A percentile compares a stretch with the other conserved stretches of the same genome.
Evolutionary conservation across 2,888 invertebrate genomes (phyloP).

Genomic region (Amphiduros pacificus): DNA sequence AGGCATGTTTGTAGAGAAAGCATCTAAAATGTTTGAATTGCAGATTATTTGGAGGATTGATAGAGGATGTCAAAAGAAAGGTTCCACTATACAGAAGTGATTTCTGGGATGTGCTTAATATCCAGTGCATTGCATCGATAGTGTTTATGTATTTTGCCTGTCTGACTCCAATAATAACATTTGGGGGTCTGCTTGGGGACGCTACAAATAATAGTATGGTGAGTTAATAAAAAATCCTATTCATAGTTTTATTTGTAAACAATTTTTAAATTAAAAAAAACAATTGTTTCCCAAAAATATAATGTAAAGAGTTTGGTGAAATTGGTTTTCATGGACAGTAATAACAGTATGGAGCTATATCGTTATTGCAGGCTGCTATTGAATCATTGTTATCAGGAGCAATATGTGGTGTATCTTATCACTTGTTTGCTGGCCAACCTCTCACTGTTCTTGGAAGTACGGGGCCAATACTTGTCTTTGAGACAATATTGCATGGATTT

Average conservation of each 20-base stretch:
- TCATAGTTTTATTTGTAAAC: no score
- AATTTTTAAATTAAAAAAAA: no score
- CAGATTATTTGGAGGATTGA: slow-evolving; percentile 57
- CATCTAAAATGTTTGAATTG: background rate
- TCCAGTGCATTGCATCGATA: slow-evolving; percentile 55
- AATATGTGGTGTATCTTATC: slow-evolving; percentile 47
- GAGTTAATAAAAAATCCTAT: no score
- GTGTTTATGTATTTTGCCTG: slow-evolving; percentile 59
- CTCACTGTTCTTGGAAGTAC: slow-evolving; percentile 54
- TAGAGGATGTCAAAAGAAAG: slow-evolving; percentile 51
- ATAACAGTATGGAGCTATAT: no score
- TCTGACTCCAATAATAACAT: slow-evolving; percentile 59
- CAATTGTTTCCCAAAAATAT: no score
- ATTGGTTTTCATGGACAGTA: no score
- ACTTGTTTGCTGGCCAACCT: slow-evolving; percentile 57
- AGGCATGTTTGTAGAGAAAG: no score
- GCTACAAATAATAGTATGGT: slow-evolving; percentile 55
- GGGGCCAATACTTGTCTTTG: slow-evolving; percentile 61
- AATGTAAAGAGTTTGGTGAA: no score
- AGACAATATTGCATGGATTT: slow-evolving; percentile 49
- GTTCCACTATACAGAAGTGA: slow-evolving; percentile 52
- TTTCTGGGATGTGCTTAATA: slow-evolving; percentile 56
- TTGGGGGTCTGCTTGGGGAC: slow-evolving; percentile 56
- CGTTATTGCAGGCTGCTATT: slow-evolving; percentile 49
- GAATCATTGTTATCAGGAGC: slow-evolving; percentile 61